Conservation (phyloP, 2,888 invertebrate genomes). For the Malacosoma neustria region DNA sequence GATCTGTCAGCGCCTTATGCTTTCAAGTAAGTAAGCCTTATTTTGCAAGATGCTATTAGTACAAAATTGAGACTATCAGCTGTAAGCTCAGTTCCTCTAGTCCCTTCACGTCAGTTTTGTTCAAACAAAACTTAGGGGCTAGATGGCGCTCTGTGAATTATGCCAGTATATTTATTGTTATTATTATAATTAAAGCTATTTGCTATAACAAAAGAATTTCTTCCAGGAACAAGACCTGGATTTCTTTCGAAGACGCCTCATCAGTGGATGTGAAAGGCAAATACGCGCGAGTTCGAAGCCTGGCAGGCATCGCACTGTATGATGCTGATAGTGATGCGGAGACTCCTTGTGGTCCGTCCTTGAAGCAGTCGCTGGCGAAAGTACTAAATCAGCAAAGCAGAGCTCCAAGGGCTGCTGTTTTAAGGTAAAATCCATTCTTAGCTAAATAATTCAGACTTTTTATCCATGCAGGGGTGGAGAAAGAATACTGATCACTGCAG, state of each 20-base stretch:
- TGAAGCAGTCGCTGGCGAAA: slow-evolving; percentile 61
- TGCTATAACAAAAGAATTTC: not conserved
- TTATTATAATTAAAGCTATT: not conserved
- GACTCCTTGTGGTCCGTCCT: slow-evolving; percentile 62
- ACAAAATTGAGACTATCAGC: no score
- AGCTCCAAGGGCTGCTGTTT: slow-evolving; percentile 77
- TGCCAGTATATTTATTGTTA: not conserved
- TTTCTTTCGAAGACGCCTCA: slow-evolving; percentile 83
- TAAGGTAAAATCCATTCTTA: slow-evolving; percentile 65
- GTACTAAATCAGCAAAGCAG: slow-evolving; percentile 76
- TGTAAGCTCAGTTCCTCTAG: no score
- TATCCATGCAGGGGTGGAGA: no score
- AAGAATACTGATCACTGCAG: no score
- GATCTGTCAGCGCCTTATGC: slow-evolving; percentile 86
- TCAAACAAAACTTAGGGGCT: no score
- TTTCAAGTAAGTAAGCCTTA: slow-evolving; percentile 78
- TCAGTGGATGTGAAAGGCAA: slow-evolving; percentile 85
- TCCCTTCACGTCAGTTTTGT: no score
- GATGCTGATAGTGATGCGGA: slow-evolving; percentile 75
- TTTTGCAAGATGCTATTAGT: no score
- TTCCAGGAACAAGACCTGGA: slow-evolving; percentile 79
- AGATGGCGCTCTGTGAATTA: no score
- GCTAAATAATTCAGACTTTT: no score
- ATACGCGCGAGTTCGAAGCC: slow-evolving; percentile 80
- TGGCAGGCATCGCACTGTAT: slow-evolving; percentile 80